A percentile compares a stretch with the other conserved stretches of the same genome.
These are phyloP conservation scores for Eulacestoma nigropectus DNA, from an alignment of 2,113 vertebrate genomes.

Conservation along the genomic window DNA sequence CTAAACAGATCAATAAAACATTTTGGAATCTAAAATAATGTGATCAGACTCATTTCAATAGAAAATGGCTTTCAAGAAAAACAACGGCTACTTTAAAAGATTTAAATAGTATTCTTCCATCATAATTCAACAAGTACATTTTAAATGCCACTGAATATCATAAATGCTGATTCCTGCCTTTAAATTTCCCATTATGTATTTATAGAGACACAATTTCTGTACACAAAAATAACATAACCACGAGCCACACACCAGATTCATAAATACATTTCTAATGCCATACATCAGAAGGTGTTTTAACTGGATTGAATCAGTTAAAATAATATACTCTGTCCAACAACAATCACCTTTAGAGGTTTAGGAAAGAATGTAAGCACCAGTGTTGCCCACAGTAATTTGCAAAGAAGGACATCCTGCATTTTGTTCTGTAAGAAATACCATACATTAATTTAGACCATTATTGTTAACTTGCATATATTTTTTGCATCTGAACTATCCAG, in stretches of 20 bases:
- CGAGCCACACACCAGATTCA: neutral
- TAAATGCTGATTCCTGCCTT: neutral
- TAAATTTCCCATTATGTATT: neutral
- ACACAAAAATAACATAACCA: neutral
- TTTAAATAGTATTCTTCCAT: neutral
- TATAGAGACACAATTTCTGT: neutral
- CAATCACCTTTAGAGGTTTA: neutral
- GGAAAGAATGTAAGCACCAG: neutral
- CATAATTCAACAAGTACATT: neutral
- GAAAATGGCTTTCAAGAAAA: neutral
- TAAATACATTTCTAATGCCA: neutral
- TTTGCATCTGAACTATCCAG: neutral
- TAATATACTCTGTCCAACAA: neutral
- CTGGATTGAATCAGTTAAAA: neutral
- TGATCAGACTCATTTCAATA: neutral
- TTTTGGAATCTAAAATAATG: neutral
- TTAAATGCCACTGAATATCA: neutral
- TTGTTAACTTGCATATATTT: neutral
- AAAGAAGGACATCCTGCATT: neutral
- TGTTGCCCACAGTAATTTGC: neutral
- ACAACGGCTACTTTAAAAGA: neutral
- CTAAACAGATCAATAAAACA: neutral
- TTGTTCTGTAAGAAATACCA: neutral
- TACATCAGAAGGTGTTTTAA: neutral
- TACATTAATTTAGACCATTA: neutral